phyloP scores from a whole-genome alignment of 2,797 vertebrate species.

The Todus mexicanus region DNA sequence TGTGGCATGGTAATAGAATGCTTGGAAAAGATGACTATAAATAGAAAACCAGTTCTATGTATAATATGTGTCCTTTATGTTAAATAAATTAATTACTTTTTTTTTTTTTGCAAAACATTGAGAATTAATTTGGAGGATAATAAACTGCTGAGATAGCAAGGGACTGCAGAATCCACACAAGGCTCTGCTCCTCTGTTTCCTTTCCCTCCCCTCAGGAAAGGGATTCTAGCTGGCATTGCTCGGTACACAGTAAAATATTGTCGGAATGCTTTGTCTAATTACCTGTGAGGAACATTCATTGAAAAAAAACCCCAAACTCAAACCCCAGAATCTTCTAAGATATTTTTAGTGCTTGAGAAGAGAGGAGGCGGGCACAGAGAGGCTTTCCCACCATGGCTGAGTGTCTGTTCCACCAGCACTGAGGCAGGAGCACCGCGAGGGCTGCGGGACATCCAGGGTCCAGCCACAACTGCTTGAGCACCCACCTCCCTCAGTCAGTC shows the following conservation, averaged over 20 bases:
- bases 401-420: background rate
- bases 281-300: background rate
- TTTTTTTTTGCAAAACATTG: background rate
- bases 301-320: background rate
- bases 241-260: background rate
- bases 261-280: background rate
- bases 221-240: background rate
- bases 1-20: background rate
- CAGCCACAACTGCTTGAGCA: background rate
- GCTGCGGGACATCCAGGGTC: accelerated
- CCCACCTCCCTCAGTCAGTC: background rate
- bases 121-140: background rate
- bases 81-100: background rate
- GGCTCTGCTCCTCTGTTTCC: background rate
- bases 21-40: background rate
- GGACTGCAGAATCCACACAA: background rate
- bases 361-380: background rate
- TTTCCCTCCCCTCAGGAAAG: background rate
- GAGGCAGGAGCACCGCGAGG: background rate
- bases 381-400: background rate
- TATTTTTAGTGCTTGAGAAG: background rate
- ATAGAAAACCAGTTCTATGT: background rate
- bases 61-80: background rate
- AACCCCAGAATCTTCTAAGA: background rate
- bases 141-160: background rate